Base-by-base conservation (phyloP, 2,797 vertebrate species). In the Pangasius mekongensis region DNA sequence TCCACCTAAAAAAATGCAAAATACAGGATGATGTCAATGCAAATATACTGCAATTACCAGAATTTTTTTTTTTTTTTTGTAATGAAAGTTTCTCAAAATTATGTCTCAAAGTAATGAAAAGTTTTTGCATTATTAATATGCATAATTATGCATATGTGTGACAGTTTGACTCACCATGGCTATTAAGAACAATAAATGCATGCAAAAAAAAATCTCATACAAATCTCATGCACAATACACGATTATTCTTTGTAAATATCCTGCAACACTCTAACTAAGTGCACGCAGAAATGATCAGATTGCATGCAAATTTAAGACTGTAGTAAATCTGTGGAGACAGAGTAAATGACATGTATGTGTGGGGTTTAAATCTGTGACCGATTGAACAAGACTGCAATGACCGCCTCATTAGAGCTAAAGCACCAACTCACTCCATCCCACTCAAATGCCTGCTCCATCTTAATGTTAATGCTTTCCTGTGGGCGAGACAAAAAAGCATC, bases 401-500 rank as follows among this genome's bases (percentile, higher is more conserved):
- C 43, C 36, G 0, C 82, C 18, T 64, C 20, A 52, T 84, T 49
- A 33, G n/a, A 33, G n/a, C 43, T 81, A 60, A 81, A 60, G 52
- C 78, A 60, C 78, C 78, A 81, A 16, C 77, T 58, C 9, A 10
- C 77, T 80, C 77, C 9, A 30, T 56, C 77, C 58, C 16, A 47
- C 39, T 49, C 60, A 66, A 83, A 49, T 18, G 14, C 39, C 60
- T 49, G 60, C 43, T 67, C 43, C n/a, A 13, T 83, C 54, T 74
- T 20, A 74, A 58, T 18, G 52, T n/a, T 74, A 85, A 69, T 33
- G 10, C 67, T 20, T 77, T 86, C 47, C 62, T 67, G 86, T 67
- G 47, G 54, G 71, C n/a, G 8, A 58, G 49, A n/a, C 33, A 43
- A 64, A 33, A 36, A 36, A 80, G 30, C 77, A 36, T 82, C 36